Conservation (phyloP, 1,140 invertebrate species). For the Papilio aristodemus region DNA sequence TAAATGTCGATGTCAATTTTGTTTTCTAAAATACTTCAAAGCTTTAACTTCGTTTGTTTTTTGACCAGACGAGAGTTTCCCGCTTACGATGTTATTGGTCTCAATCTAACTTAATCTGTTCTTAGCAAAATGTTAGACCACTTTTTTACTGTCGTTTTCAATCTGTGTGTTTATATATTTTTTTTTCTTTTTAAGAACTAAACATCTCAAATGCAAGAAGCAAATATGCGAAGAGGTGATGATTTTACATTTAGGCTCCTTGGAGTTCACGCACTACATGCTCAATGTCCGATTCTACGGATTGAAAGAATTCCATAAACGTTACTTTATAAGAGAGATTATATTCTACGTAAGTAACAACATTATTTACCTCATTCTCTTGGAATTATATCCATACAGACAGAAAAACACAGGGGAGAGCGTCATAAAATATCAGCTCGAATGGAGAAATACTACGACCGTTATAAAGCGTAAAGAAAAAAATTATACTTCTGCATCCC, state of each 20-base stretch:
- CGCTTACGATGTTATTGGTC: background rate
- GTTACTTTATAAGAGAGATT: slow-evolving; percentile 91
- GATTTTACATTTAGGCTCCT: slow-evolving; percentile 93
- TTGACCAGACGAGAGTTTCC: too few relatives aligned
- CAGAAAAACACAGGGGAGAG: too few relatives aligned
- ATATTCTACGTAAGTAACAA: slow-evolving; percentile 92
- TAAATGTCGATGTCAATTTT: too few relatives aligned
- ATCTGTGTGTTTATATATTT: slow-evolving; percentile 9
- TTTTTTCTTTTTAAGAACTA: slow-evolving; percentile 82
- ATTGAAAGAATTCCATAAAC: slow-evolving; percentile 90
- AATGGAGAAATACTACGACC: too few relatives aligned
- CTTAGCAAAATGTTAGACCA: too few relatives aligned
- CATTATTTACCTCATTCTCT: background rate
- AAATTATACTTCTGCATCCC: too few relatives aligned
- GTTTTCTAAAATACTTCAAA: too few relatives aligned
- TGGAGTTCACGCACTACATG: slow-evolving; percentile 93
- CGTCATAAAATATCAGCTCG: too few relatives aligned
- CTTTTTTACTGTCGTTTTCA: too few relatives aligned
- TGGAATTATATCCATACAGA: background rate
- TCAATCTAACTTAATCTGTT: too few relatives aligned
- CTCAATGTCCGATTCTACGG: slow-evolving; percentile 92
- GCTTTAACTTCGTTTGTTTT: too few relatives aligned
- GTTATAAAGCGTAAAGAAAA: too few relatives aligned
- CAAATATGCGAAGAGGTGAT: slow-evolving; percentile 93
- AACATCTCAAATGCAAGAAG: slow-evolving; percentile 90